Percentiles rank a stretch among this genome's conserved stretches.
Evolutionary conservation across 2,888 invertebrate species (phyloP).

Genomic region (Malthinus seriepunctatus): DNA sequence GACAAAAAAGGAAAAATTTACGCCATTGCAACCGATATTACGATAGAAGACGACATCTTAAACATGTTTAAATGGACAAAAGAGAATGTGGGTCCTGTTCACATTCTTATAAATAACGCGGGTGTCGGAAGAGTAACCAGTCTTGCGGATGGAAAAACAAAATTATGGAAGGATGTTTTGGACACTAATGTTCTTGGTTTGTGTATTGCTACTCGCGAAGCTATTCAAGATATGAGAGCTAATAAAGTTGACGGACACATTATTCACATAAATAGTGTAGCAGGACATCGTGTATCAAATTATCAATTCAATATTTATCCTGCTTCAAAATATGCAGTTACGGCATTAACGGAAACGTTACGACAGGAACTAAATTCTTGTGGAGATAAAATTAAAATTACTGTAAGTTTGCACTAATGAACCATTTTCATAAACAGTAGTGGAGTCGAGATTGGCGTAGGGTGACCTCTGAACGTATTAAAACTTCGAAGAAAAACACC

Average conservation of each 20-base stretch:
- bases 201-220: slow-evolving; percentile 14
- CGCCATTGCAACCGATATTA: slow-evolving; percentile 6
- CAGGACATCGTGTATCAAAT: slow-evolving; percentile 41
- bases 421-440: no score
- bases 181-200: slow-evolving; percentile 19
- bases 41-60: slow-evolving; percentile 1
- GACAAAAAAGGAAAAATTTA: slow-evolving; percentile 6
- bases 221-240: neutral
- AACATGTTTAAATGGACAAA: slow-evolving; percentile 10
- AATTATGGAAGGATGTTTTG: slow-evolving; percentile 5
- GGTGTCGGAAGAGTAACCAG: neutral
- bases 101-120: slow-evolving; percentile 7
- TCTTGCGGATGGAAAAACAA: neutral
- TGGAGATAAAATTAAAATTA: no score
- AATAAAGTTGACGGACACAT: slow-evolving; percentile 18
- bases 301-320: slow-evolving; percentile 52
- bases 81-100: slow-evolving; percentile 2
- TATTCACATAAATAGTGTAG: slow-evolving; percentile 20
- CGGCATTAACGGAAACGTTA: slow-evolving; percentile 54
- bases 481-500: no score
- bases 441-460: no score
- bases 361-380: slow-evolving; percentile 52
- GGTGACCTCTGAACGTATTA: no score
- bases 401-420: no score
- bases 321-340: slow-evolving; percentile 56